Evolutionary conservation across 2,888 invertebrate genomes (phyloP), one percentile per base, ranked within the genome.

Genomic region (Eristalis intricaria): DNA sequence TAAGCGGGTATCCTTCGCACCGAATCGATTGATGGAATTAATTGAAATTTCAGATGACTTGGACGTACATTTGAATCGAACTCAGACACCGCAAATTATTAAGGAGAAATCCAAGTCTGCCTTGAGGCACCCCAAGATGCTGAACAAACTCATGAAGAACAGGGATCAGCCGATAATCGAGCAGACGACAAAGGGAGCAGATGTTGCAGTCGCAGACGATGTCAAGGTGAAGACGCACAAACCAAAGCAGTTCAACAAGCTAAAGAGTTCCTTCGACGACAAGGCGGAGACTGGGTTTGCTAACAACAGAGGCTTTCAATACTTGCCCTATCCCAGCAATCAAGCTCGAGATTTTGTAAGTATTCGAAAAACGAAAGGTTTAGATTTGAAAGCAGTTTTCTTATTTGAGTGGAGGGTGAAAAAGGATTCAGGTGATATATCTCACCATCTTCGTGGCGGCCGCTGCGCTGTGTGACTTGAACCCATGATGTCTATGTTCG

Each of bases 81-180:
- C 93, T 5, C 91, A 91, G 43, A 91, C 95, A 92, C 90, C 90
- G 1, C 90, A 91, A 22, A 63, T 90, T 26, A 81, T 90, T n/a
- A 91, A 92, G 66, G 90, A 91, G 7, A 90, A 89, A 69, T 89
- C 91, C 0, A 90, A 90, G 19, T 91, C 92, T 0, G 92, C 93
- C 0, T 84, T 93, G 0, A 93, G 92, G 71, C 93, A 93, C 90
- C 93, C 93, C 1, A 93, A 93, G 90, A 90, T 93, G 90, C 89
- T 93, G 40, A 93, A 92, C 77, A 93, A 93, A 80, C 81, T 92
- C 50, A 87, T 92, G 79, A 91, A 90, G 8, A 91, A 91, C 65
- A 90, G 91, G 2, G 91, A 92, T 15, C 90, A 92, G n/a, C 70
- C 91, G 63, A 75, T 61, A 32, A 43, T 89, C 76, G 74, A 89